Percentiles rank a stretch among this genome's conserved stretches.
Evolutionary conservation across 1,140 invertebrate species (phyloP).

Genomic region (fruit fly (Drosophila melanogaster)): DNA sequence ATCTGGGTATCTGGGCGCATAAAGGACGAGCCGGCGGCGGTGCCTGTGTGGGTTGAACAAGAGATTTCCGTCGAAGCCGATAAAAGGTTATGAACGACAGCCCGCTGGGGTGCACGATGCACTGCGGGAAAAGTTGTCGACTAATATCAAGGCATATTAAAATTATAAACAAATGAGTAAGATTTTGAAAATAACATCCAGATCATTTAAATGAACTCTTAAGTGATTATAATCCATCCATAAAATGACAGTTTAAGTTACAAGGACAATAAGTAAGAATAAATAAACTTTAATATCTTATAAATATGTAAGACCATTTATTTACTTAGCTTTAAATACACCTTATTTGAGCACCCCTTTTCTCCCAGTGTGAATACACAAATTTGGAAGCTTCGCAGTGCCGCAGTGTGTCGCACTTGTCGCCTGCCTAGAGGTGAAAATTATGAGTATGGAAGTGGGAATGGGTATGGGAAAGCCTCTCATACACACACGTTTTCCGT

Average conservation of each 20-base stretch:
- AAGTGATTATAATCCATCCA: too few relatives aligned
- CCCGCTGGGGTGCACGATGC: conserved; percentile 12
- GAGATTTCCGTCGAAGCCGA: conserved; percentile 69
- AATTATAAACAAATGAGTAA: too few relatives aligned
- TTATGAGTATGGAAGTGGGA: conserved; percentile 5
- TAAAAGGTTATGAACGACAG: conserved; percentile 45
- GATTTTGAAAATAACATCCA: too few relatives aligned
- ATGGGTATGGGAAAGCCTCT: conserved; percentile 6
- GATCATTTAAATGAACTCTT: too few relatives aligned
- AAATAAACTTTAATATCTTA: too few relatives aligned
- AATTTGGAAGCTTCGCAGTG: conserved; percentile 40
- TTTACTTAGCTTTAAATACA: not conserved
- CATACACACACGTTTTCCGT: conserved; percentile 33
- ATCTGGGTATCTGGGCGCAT: conserved; percentile 13
- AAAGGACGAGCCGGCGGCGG: conserved; percentile 52
- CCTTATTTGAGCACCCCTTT: not conserved
- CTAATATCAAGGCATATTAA: too few relatives aligned
- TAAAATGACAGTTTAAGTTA: too few relatives aligned
- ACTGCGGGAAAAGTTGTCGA: not conserved
- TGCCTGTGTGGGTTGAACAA: conserved; percentile 60
- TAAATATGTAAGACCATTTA: too few relatives aligned
- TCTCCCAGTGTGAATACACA: conserved; percentile 1
- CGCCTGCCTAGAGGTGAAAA: conserved; percentile 21
- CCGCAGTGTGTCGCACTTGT: conserved; percentile 59
- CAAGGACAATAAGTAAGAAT: too few relatives aligned